phyloP scores from a whole-genome alignment of 1,140 invertebrate species.

The Orchesella cincta region DNA sequence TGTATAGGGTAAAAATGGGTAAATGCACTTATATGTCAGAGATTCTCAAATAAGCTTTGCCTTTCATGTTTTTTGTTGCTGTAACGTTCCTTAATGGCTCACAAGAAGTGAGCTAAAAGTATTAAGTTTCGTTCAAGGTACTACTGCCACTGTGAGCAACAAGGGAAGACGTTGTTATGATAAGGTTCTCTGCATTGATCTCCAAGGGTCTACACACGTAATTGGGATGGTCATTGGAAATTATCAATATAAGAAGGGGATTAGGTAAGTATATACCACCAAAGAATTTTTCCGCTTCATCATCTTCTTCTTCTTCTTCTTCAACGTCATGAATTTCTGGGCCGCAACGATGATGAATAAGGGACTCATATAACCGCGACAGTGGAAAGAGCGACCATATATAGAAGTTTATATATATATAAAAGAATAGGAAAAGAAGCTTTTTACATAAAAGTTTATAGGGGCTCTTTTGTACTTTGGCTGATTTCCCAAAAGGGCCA shows the following conservation, averaged over 20 bases:
- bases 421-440: neutral
- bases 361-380: neutral
- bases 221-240: slow-evolving; percentile 2
- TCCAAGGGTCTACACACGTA: neutral
- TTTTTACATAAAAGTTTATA: neutral
- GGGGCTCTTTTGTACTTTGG: neutral
- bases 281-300: slow-evolving; percentile 30
- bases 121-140: slow-evolving; percentile 10
- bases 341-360: slow-evolving; percentile 12
- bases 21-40: no score
- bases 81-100: slow-evolving; percentile 13
- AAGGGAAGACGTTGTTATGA: neutral
- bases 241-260: slow-evolving; percentile 11
- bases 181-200: neutral
- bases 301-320: slow-evolving; percentile 14
- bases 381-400: neutral
- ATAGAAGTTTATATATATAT: slow-evolving; percentile 8
- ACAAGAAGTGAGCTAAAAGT: slow-evolving; percentile 25
- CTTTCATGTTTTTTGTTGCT: slow-evolving; percentile 22
- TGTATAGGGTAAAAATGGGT: no score
- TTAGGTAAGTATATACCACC: slow-evolving; percentile 26
- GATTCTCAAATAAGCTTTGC: slow-evolving; percentile 5
- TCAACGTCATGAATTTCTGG: slow-evolving; percentile 13
- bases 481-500: slow-evolving; percentile 20
- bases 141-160: neutral